Base-by-base conservation (phyloP, 2,113 vertebrate species). In the Merops nubicus region DNA sequence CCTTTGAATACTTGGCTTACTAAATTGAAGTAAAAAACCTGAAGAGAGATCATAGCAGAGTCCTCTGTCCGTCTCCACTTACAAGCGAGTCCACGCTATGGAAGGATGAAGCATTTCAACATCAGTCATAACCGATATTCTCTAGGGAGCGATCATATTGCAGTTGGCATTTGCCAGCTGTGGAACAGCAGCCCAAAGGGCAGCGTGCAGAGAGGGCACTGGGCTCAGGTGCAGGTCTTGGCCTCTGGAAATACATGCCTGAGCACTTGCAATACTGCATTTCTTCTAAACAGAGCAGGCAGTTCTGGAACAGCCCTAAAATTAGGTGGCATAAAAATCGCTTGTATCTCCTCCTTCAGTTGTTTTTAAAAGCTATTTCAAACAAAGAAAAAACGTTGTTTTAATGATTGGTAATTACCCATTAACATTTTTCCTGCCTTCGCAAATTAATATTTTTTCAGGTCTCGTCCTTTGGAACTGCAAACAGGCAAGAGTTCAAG, bases 91-190 rank as follows among this genome's bases (percentile, higher is more conserved):
- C 17, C 65, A 85, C 0, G 0, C 34, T 48, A 11, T 19, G 0
- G 0, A 0, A 68, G 69, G 43, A 67, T 57, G 18, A 73, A 67
- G 22, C 1, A 1, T 31, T 84, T 29, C 72, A 16, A 26, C 2
- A 1, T n/a, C 60, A 40, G 34, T 20, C 60, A 89, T 14, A 90
- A 47, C 3, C 20, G 50, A 1, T 18, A 28, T 34, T 63, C 48
- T 38, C 59, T 2, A 3, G 78, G 65, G 33, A 77, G 26, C 0
- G 0, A 47, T 17, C n/a, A 12, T 21, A 6, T 0, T 22, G 29
- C 42, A 70, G 50, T 0, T 45, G 54, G 59, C 20, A 25, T 80
- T 70, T 67, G 20, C 72, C 12, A 4, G 28, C 54, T 50, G 26
- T 31, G 38, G 34, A 67, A 73, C 2, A 3, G n/a, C 59, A 88